phyloP scores from a whole-genome alignment of 1,140 invertebrate species.

The Aporrectodea caliginosa region DNA sequence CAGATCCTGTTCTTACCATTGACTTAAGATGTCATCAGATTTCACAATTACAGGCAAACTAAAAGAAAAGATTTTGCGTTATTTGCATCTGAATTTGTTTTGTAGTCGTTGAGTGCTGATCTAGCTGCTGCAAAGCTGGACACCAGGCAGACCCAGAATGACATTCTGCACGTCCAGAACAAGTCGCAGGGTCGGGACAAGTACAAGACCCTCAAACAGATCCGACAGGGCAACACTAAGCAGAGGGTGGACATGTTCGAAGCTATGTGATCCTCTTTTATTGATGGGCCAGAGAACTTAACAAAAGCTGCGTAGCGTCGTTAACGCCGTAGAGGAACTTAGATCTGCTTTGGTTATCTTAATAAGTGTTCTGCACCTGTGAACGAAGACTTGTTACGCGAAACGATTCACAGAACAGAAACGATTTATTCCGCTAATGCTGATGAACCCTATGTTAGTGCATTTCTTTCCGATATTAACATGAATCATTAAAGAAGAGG shows the following conservation, averaged over 20 bases:
- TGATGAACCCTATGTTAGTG: neutral
- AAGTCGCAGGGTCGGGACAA: conserved; percentile 81
- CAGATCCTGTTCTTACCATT: neutral
- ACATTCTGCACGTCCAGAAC: conserved; percentile 77
- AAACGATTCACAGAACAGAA: no score
- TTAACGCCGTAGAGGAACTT: neutral
- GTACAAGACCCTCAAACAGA: conserved; percentile 98
- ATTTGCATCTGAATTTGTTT: neutral
- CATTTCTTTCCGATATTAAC: neutral
- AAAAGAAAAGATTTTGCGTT: neutral
- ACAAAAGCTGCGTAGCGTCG: neutral
- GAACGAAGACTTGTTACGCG: neutral
- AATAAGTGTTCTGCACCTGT: neutral
- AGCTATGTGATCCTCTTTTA: conserved; percentile 10
- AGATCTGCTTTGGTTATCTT: neutral
- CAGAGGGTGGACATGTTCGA: conserved; percentile 99
- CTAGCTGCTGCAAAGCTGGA: conserved; percentile 86
- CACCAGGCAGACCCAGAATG: conserved; percentile 63
- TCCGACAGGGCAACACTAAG: conserved; percentile 99
- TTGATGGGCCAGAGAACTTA: neutral
- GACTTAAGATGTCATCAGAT: neutral
- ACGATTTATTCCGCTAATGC: neutral
- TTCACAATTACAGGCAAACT: neutral
- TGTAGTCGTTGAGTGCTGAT: conserved; percentile 62
- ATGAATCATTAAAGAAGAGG: neutral